Conservation (phyloP, 35 echinoderm and acorn worm genomes). For the Patiria miniata region DNA sequence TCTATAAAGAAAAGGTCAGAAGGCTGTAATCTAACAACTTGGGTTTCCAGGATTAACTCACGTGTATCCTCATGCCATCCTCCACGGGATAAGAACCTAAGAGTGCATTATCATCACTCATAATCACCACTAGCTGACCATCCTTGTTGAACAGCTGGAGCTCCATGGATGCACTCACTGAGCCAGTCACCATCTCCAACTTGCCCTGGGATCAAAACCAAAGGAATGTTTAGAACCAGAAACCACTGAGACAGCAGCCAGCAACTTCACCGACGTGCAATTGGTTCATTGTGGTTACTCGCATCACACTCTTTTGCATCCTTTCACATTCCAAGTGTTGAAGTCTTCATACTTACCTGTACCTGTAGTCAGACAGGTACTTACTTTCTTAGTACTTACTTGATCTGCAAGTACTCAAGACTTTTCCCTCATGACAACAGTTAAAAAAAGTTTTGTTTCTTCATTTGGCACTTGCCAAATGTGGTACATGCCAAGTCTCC, state of each 20-base stretch:
- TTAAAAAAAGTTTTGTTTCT: no score
- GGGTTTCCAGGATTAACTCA: no score
- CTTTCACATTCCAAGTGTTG: not conserved
- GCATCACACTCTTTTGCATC: no score
- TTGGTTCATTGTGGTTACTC: not conserved
- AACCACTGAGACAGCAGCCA: not conserved
- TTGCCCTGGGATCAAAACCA: constrained; percentile 57
- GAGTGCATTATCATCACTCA: constrained; percentile 71
- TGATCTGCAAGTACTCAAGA: no score
- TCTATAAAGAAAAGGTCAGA: no score
- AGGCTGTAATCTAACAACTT: not conserved
- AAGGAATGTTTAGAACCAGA: not conserved
- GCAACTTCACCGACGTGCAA: not conserved
- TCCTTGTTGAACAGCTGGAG: constrained; percentile 80
- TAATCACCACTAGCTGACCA: constrained; percentile 52
- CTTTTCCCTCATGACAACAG: no score
- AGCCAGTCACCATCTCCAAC: constrained; percentile 87
- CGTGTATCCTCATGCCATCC: constrained; percentile 96
- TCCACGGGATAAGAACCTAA: constrained; percentile 93
- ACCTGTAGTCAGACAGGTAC: no score
- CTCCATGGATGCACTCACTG: constrained; percentile 61
- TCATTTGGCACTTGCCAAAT: no score
- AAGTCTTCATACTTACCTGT: no score
- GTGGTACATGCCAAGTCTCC: no score
- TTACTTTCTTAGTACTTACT: no score